These are phyloP conservation scores for Leucoraja ocellata DNA, from an alignment of 2,797 vertebrate genomes.

Conservation along the genomic window DNA sequence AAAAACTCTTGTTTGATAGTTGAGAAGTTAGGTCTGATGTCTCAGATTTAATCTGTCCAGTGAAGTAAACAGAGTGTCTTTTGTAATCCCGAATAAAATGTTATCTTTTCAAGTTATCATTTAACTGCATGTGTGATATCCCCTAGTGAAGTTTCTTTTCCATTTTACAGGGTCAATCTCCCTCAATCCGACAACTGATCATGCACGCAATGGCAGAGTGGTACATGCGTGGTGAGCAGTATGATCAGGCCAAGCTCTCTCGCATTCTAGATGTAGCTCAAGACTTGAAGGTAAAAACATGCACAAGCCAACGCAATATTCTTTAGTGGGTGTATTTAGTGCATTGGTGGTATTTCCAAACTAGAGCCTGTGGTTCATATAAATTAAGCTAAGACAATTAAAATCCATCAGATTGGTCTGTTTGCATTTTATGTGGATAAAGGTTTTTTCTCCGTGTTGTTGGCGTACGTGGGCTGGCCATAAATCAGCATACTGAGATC, in stretches of 20 bases:
- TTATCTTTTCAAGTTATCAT: too few relatives aligned
- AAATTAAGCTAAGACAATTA: not conserved
- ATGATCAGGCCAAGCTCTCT: constrained; percentile 95
- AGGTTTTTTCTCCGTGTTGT: not conserved
- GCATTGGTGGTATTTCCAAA: not conserved
- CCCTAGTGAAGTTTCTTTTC: not conserved
- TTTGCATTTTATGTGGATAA: not conserved
- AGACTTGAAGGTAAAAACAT: constrained; percentile 83
- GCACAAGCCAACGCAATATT: not conserved
- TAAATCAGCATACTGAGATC: not conserved
- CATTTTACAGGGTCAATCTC: constrained; percentile 80
- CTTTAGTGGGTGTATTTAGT: not conserved
- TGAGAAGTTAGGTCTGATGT: not conserved
- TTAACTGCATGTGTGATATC: not conserved
- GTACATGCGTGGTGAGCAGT: constrained; percentile 99
- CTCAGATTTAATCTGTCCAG: not conserved
- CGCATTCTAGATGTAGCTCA: constrained; percentile 97
- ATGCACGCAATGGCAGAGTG: constrained; percentile 99
- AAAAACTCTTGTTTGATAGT: not conserved
- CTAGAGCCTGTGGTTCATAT: not conserved
- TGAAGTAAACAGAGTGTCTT: not conserved
- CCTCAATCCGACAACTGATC: constrained; percentile 96
- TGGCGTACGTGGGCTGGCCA: not conserved
- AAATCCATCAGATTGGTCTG: not conserved
- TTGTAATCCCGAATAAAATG: not conserved